phyloP scores from a whole-genome alignment of 53 echinoderm and acorn worm genomes.

The Zoroaster sp. region DNA sequence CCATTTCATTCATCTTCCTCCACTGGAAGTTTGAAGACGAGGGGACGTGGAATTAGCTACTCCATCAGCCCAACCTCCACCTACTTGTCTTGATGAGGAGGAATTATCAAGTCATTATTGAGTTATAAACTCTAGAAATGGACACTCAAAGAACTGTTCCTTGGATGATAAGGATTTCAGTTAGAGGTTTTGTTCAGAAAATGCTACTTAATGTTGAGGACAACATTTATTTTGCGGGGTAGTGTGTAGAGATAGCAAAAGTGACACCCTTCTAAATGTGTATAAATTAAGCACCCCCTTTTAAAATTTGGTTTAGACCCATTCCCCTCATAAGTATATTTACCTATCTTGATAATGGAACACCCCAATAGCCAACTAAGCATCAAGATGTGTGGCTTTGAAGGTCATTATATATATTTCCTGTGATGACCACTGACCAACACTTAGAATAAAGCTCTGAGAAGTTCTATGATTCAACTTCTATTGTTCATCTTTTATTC shows the following conservation, averaged over 20 bases:
- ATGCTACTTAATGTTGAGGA: not conserved
- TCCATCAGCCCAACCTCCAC: not conserved
- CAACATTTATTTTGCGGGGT: not conserved
- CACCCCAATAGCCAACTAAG: too few species aligned
- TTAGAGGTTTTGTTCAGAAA: not conserved
- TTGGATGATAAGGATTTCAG: not conserved
- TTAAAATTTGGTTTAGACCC: too few species aligned
- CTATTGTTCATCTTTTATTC: too few species aligned
- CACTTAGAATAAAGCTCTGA: too few species aligned
- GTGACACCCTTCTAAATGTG: too few species aligned
- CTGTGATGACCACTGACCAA: too few species aligned
- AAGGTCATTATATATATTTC: too few species aligned
- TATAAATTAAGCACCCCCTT: too few species aligned
- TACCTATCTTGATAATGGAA: too few species aligned
- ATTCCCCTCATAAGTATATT: too few species aligned
- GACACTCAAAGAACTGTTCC: slow-evolving; percentile 14
- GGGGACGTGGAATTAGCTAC: not conserved
- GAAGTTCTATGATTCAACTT: too few species aligned
- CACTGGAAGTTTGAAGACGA: not conserved
- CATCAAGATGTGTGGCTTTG: too few species aligned
- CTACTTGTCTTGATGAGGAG: not conserved
- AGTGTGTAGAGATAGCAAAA: not conserved
- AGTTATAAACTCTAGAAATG: not conserved
- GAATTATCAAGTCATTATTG: not conserved
- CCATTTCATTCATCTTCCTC: not conserved